Conservation (phyloP, 2,113 vertebrate species). For the Ochotona curzoniae region DNA sequence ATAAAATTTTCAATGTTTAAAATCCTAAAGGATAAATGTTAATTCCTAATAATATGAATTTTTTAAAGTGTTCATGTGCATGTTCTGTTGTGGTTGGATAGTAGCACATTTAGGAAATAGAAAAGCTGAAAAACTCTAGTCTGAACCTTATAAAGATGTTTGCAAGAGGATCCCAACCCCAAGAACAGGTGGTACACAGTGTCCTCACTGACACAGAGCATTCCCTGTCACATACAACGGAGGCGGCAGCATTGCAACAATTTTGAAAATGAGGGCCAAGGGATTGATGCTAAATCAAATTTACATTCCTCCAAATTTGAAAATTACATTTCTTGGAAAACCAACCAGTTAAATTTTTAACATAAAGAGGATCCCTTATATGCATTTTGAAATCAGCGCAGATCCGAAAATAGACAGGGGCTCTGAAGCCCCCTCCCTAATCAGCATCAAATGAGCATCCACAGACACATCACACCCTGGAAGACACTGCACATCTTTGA, state of each 20-base stretch:
- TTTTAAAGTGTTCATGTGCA: too few species aligned
- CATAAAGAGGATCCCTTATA: background rate
- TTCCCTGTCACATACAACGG: background rate
- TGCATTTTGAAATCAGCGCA: background rate
- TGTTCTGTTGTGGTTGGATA: too few species aligned
- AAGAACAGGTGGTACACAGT: background rate
- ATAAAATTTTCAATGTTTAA: background rate
- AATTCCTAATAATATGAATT: background rate
- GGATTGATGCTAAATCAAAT: background rate
- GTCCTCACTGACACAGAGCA: conserved; percentile 36
- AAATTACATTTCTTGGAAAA: background rate
- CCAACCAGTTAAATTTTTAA: background rate
- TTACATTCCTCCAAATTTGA: background rate
- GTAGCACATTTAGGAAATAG: background rate
- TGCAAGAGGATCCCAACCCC: background rate
- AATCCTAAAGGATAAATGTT: background rate
- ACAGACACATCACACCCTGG: background rate
- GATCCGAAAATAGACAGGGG: background rate
- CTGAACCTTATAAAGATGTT: background rate
- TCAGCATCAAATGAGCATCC: background rate
- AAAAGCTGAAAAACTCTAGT: background rate
- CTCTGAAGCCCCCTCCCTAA: background rate
- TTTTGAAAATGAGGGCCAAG: conserved; percentile 21
- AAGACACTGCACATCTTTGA: conserved; percentile 14
- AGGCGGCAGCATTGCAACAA: background rate